These are phyloP conservation scores for Agrilus mali DNA, from an alignment of 2,888 invertebrate species.

Conservation along the genomic window DNA sequence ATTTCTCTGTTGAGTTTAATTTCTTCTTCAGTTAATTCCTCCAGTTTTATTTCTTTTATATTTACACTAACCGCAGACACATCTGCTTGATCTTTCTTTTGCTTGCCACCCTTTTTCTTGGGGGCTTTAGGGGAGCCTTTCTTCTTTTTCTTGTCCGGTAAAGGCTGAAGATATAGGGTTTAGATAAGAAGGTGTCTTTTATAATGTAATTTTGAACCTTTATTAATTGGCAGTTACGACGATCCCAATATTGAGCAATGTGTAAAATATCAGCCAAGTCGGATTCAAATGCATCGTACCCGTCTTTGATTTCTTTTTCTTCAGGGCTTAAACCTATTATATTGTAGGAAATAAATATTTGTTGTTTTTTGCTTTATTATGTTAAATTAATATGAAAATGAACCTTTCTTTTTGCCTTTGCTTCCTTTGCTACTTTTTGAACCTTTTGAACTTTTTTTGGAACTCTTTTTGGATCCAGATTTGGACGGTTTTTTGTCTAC, in stretches of 20 bases:
- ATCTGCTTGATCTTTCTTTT: neutral
- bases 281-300: slow-evolving; percentile 17
- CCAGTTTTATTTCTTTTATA: too few relatives aligned
- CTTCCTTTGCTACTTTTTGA: slow-evolving; percentile 10
- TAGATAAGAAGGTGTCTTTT: too few relatives aligned
- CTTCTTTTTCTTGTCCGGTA: neutral
- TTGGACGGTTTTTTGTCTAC: slow-evolving; percentile 4
- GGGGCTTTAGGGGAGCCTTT: neutral
- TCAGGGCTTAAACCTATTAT: slow-evolving; percentile 8
- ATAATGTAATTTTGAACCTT: slow-evolving; percentile 11
- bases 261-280: slow-evolving; percentile 17
- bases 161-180: neutral
- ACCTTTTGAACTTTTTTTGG: slow-evolving; percentile 7
- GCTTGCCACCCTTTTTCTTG: slow-evolving; percentile 1
- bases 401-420: slow-evolving; percentile 6
- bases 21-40: slow-evolving; percentile 1
- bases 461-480: slow-evolving; percentile 3
- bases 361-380: neutral
- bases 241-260: slow-evolving; percentile 24
- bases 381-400: neutral
- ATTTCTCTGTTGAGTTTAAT: neutral
- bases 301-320: slow-evolving; percentile 14
- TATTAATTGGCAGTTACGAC: slow-evolving; percentile 11
- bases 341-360: neutral
- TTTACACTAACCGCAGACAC: too few relatives aligned